Evolutionary conservation across 35 echinoderm and acorn worm species (phyloP), one percentile per base, ranked within the genome.

Genomic region (Eucidaris tribuloides): DNA sequence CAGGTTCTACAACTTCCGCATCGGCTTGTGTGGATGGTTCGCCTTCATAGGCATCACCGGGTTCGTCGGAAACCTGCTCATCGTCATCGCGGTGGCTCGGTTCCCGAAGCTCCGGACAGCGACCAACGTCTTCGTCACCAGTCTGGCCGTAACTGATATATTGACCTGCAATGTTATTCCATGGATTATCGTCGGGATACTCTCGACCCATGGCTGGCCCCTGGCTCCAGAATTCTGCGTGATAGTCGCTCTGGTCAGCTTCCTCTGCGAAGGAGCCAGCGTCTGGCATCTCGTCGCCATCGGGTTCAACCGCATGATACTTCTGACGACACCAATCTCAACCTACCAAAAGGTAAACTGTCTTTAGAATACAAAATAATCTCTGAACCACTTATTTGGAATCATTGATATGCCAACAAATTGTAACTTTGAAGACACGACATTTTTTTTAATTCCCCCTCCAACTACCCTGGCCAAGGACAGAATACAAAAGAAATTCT

Each of bases 61-160:
- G 30, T 20, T 95, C 20, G 59, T 90, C 3, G 92, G 92, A 3
- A 95, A 95, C 71, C 25, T 95, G 49, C 46, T 95, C 17, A 83
- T 95, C 9, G 50, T 82, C 54, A 42, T 79, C 38, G 76, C 87
- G 11, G 87, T 95, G 15, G 66, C 74, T 22, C 76, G 80, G 19
- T 81, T 80, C 46, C 14, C 59, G 17, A 95, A 66, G 19, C 77
- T 95, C 30, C 87, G 83, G 33, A 84, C 82, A 0, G 82, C 90
- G 27, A 82, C 87, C 15, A 95, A 95, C 58, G 85, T 70, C 35
- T 88, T 64, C 68, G 54, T 95, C 22, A 82, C 84, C 32, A 91
- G 88, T 13, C 63, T 95, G 28, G 92, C 92, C 11, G 62, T 95
- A 5, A 63, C 82, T 17, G 92, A 95, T 48, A 56, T 85, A 9